Percentiles rank a stretch among this genome's conserved stretches.
These are phyloP conservation scores for Molothrus aeneus DNA, from an alignment of 2,797 vertebrate species.

Conservation along the genomic window DNA sequence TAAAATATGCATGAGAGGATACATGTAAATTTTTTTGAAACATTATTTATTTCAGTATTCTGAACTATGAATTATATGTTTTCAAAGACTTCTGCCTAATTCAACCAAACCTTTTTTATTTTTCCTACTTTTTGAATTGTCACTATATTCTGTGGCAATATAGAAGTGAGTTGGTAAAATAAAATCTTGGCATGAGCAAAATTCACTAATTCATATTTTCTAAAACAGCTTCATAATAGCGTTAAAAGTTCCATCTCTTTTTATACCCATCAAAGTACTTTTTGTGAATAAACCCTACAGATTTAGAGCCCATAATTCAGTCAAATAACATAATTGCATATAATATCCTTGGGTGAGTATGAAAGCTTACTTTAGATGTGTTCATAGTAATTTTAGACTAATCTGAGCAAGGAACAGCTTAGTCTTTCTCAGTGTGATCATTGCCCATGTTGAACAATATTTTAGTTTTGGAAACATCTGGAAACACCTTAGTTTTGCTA, in stretches of 20 bases:
- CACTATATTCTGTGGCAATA: not conserved
- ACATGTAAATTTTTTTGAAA: not conserved
- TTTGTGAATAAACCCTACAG: not conserved
- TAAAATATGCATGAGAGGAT: not conserved
- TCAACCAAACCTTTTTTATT: not conserved
- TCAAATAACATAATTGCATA: conserved; percentile 11
- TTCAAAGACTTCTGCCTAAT: not conserved
- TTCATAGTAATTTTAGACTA: conserved; percentile 18
- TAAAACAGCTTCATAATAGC: not conserved
- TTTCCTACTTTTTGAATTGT: not conserved
- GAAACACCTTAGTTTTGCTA: not conserved
- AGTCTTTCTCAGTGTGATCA: not conserved
- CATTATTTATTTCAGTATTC: not conserved
- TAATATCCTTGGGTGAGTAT: conserved; percentile 23
- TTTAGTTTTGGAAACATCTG: not conserved
- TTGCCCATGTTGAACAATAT: not conserved
- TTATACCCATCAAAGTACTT: not conserved
- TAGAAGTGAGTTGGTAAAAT: not conserved
- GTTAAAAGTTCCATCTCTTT: not conserved
- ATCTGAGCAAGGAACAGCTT: conserved; percentile 2
- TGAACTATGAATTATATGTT: not conserved
- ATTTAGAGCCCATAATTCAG: not conserved
- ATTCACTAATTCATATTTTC: not conserved
- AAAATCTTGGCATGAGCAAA: not conserved
- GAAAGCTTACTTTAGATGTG: conserved; percentile 23